phyloP scores from a whole-genome alignment of 2,888 invertebrate genomes.

The Coelinius sp. region DNA sequence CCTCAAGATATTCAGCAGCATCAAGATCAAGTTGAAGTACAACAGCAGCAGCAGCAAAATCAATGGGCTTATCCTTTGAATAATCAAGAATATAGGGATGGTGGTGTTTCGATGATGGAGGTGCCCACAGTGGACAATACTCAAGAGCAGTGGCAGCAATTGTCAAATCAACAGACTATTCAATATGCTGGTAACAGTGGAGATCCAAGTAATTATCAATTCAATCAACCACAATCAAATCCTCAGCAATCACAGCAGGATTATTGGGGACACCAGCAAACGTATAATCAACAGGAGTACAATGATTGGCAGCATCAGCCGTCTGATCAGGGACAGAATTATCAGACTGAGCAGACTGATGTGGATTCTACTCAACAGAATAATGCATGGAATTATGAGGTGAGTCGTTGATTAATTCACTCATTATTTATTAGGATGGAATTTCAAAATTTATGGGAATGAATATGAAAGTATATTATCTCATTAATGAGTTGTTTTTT shows the following conservation, averaged over 20 bases:
- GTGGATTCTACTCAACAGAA: slow-evolving; percentile 59
- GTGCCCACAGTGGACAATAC: slow-evolving; percentile 48
- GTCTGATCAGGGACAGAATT: slow-evolving; percentile 50
- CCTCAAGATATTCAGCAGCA: slow-evolving; percentile 51
- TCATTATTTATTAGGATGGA: neutral
- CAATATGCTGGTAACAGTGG: slow-evolving; percentile 54
- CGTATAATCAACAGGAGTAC: slow-evolving; percentile 55
- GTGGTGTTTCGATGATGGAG: slow-evolving; percentile 59
- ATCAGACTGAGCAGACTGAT: slow-evolving; percentile 56
- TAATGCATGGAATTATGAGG: slow-evolving; percentile 69
- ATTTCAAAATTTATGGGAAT: neutral
- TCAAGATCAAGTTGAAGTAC: slow-evolving; percentile 52
- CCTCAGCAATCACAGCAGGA: slow-evolving; percentile 43
- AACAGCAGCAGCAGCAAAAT: slow-evolving; percentile 54
- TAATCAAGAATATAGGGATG: slow-evolving; percentile 56
- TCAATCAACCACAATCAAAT: slow-evolving; percentile 46
- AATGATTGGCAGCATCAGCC: slow-evolving; percentile 59
- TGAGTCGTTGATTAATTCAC: slow-evolving; percentile 49
- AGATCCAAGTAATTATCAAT: slow-evolving; percentile 46
- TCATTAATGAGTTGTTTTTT: too few relatives aligned
- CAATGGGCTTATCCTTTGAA: slow-evolving; percentile 47
- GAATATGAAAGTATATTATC: too few relatives aligned
- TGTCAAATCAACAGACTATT: slow-evolving; percentile 55
- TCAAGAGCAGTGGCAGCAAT: slow-evolving; percentile 62
- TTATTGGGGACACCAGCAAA: slow-evolving; percentile 54